Evolutionary conservation across 2,888 invertebrate species (phyloP).

Genomic region (Xestia c-nigrum): DNA sequence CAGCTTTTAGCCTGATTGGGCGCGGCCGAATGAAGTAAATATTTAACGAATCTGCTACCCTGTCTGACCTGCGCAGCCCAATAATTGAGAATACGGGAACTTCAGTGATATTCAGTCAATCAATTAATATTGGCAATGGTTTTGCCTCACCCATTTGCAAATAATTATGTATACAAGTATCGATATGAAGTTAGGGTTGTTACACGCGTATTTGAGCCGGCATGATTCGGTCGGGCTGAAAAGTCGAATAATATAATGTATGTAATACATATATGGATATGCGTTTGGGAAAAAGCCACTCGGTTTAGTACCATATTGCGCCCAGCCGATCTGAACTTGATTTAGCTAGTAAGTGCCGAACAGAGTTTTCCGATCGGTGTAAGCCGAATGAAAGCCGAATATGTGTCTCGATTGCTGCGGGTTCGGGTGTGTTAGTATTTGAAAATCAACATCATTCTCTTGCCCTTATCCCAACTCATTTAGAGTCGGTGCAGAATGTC

Average conservation of each 20-base stretch:
- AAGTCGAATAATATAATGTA: background rate
- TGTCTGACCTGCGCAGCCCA: constrained; percentile 26
- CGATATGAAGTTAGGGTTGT: background rate
- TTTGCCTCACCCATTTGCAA: background rate
- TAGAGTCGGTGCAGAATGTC: too few relatives aligned
- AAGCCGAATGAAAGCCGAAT: background rate
- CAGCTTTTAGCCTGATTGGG: constrained; percentile 23
- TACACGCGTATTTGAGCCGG: background rate
- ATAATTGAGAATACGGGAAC: background rate
- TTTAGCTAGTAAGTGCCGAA: background rate
- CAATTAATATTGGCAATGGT: constrained; percentile 9
- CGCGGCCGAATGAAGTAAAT: constrained; percentile 12
- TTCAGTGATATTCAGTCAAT: background rate
- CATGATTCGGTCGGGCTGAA: background rate
- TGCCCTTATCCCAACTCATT: too few relatives aligned
- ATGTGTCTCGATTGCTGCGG: background rate
- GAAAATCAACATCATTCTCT: too few relatives aligned
- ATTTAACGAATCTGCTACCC: constrained; percentile 22
- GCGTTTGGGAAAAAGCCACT: background rate
- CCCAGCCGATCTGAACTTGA: background rate
- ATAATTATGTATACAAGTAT: background rate
- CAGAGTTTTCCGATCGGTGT: background rate
- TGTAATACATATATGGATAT: background rate
- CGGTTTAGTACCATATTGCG: background rate
- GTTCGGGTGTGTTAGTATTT: background rate